These are phyloP conservation scores for Aradophagus sp. DNA, from an alignment of 1,140 invertebrate genomes.

Conservation along the genomic window DNA sequence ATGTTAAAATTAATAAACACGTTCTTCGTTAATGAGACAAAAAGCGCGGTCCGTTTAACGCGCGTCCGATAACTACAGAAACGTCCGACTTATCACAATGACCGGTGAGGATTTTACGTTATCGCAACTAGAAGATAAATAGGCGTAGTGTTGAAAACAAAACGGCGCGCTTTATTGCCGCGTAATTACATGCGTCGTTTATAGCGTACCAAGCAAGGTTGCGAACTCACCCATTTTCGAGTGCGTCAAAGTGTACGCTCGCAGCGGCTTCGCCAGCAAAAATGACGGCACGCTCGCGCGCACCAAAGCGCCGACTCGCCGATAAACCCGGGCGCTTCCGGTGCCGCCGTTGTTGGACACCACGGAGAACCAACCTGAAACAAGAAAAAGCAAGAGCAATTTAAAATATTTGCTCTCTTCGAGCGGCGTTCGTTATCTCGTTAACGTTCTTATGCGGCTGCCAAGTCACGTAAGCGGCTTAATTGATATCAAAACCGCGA, in stretches of 20 bases:
- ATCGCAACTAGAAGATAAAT: too few species aligned
- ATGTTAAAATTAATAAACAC: too few species aligned
- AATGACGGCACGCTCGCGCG: constrained; percentile 71
- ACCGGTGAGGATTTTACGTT: too few species aligned
- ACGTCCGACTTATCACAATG: too few species aligned
- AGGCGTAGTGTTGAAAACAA: too few species aligned
- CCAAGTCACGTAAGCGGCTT: background rate
- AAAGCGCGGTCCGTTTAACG: too few species aligned
- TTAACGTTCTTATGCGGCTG: constrained; percentile 1
- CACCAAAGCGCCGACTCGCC: constrained; percentile 69
- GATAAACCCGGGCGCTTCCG: constrained; percentile 70
- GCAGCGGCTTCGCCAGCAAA: constrained; percentile 68
- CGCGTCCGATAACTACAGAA: too few species aligned
- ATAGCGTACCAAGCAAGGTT: too few species aligned
- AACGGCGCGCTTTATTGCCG: too few species aligned
- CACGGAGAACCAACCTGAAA: constrained; percentile 75
- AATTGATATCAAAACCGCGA: constrained; percentile 3
- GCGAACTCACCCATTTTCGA: constrained; percentile 70
- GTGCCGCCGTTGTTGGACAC: constrained; percentile 71
- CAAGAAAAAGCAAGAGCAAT: constrained; percentile 13
- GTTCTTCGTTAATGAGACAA: too few species aligned
- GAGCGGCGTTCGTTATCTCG: constrained; percentile 1
- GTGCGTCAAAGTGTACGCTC: constrained; percentile 71
- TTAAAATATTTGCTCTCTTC: background rate
- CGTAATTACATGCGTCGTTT: too few species aligned